These are phyloP conservation scores for Cerceris rybyensis DNA, from an alignment of 2,888 invertebrate species.

Conservation along the genomic window DNA sequence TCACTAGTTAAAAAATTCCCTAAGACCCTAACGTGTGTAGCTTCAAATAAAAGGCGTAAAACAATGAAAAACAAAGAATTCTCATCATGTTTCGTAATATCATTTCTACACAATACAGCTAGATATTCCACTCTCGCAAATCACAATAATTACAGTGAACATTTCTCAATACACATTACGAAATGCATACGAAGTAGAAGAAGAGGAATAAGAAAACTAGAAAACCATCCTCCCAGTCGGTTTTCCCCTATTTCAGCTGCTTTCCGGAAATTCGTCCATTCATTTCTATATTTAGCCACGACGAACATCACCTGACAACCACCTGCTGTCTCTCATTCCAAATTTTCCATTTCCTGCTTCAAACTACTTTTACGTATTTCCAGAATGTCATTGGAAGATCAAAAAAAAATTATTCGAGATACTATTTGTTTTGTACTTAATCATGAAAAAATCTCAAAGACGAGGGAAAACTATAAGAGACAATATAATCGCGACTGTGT, in stretches of 20 bases:
- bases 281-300: slow-evolving; percentile 37
- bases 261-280: slow-evolving; percentile 24
- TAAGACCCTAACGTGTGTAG: too few relatives aligned
- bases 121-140: too few relatives aligned
- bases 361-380: neutral
- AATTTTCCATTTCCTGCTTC: slow-evolving; percentile 20
- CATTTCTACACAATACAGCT: too few relatives aligned
- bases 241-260: slow-evolving; percentile 16
- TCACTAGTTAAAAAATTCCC: too few relatives aligned
- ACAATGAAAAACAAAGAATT: too few relatives aligned
- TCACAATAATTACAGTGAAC: neutral
- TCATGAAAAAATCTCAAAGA: too few relatives aligned
- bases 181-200: neutral
- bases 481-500: slow-evolving; percentile 69
- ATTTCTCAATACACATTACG: neutral
- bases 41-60: too few relatives aligned
- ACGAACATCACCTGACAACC: slow-evolving; percentile 51
- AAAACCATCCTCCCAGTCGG: neutral
- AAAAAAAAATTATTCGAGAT: too few relatives aligned
- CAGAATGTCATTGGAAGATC: neutral
- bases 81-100: too few relatives aligned
- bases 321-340: slow-evolving; percentile 38
- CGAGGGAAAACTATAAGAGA: slow-evolving; percentile 12
- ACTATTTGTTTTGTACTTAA: too few relatives aligned
- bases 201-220: neutral